Evolutionary conservation across 2,113 vertebrate genomes (phyloP).

Genomic region (Ameiurus melas): DNA sequence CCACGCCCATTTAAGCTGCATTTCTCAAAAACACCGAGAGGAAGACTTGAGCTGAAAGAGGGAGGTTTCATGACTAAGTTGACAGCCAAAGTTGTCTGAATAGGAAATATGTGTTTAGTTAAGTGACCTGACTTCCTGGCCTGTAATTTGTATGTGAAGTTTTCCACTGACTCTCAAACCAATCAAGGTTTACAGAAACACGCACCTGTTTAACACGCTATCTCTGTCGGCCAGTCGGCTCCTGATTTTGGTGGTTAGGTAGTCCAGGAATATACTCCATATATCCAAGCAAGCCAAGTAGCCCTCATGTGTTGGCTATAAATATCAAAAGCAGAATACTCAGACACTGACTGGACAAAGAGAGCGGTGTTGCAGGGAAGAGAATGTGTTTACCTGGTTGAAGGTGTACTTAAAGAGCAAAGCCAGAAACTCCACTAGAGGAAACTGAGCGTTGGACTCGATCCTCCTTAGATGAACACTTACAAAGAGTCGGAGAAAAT

Average conservation of each 20-base stretch:
- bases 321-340: constrained; percentile 42
- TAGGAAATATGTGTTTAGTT: neutral
- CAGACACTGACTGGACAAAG: neutral
- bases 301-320: constrained; percentile 93
- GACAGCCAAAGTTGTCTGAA: neutral
- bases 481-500: constrained; percentile 96
- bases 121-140: neutral
- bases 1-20: no score
- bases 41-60: no score
- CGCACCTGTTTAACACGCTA: constrained; percentile 88
- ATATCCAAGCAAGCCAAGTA: constrained; percentile 98
- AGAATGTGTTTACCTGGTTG: constrained; percentile 83
- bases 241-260: constrained; percentile 94
- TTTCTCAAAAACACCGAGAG: no score
- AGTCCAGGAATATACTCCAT: constrained; percentile 97
- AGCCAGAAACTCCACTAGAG: constrained; percentile 92
- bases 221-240: constrained; percentile 92
- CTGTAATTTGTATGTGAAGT: neutral
- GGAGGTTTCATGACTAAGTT: no score
- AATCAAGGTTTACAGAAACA: neutral
- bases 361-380: neutral
- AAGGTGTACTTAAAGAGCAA: constrained; percentile 98
- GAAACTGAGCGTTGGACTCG: constrained; percentile 94
- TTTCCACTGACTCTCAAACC: neutral
- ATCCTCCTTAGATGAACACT: constrained; percentile 94